Percentiles rank a stretch among this genome's conserved stretches.
phyloP scores from a whole-genome alignment of 1,140 invertebrate genomes.

The Drosophila tsacasi region DNA sequence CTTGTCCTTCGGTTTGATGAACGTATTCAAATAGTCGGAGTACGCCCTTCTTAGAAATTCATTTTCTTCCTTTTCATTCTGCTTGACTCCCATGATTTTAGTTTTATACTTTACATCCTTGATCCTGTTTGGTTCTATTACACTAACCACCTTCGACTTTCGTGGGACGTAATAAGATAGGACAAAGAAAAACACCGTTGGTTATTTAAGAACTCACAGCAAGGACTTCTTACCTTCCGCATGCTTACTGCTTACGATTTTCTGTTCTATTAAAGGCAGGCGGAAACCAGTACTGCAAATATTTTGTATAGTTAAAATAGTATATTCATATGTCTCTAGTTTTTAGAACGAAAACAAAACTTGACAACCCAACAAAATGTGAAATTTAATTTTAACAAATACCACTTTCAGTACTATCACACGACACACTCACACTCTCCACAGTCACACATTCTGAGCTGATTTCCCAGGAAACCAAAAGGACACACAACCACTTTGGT shows the following conservation, averaged over 20 bases:
- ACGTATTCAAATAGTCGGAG: slow-evolving; percentile 14
- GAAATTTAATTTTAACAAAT: neutral
- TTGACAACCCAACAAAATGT: slow-evolving; percentile 27
- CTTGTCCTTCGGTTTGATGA: slow-evolving; percentile 13
- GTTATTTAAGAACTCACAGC: too few relatives aligned
- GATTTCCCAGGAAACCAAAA: neutral
- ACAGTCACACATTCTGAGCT: neutral
- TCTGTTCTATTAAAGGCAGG: neutral
- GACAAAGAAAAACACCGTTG: neutral
- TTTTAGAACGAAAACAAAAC: neutral
- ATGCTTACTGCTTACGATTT: neutral
- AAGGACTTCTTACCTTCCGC: neutral
- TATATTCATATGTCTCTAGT: neutral
- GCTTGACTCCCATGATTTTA: neutral
- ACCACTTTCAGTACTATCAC: neutral
- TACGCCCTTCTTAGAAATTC: neutral
- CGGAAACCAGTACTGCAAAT: neutral
- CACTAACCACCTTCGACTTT: neutral
- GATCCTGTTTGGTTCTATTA: too few relatives aligned
- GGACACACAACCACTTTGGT: neutral
- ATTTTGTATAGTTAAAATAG: neutral
- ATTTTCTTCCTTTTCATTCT: too few relatives aligned
- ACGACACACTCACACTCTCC: neutral
- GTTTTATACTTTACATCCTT: neutral
- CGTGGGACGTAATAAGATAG: neutral